Base-by-base conservation (phyloP, 2,113 vertebrate genomes). In the Cromileptes altivelis region DNA sequence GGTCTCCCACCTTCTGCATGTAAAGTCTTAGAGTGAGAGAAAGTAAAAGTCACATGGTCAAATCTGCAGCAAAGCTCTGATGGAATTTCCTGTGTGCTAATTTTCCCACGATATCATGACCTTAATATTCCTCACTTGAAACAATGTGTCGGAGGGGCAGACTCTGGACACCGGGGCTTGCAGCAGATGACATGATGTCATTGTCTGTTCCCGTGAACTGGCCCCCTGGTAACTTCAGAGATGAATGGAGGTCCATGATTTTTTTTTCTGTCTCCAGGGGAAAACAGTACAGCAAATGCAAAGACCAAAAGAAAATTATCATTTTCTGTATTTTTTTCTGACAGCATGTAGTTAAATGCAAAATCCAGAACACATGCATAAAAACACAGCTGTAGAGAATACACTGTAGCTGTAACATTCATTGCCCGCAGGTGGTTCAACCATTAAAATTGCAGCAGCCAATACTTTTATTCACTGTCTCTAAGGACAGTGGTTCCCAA, bases 51-150 rank as follows among this genome's bases (percentile, higher is more conserved):
- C 71, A 80, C 45, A 40, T 45, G 61, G 70, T 75, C 30, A 42
- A 69, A 84, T 85, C 57, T 75, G 63, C 58, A 55, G 65, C 49
- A 85, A 85, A 75, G 70, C 75, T 56, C 56, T 61, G 42, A 33
- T 89, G 84, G 86, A 91, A 92, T 89, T 88, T 90, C 83, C 85
- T 82, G 56, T 70, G 78, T 33, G 72, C 8, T 55, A 45, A 80
- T 89, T 90, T 90, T 88, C 92, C 82, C 90, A 89, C 67, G 40
- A 65, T 80, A 72, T 78, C 18, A 14, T 79, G 73, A 75, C 83
- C 83, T 82, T 33, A 57, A 50, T 85, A 78, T 65, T 79, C 60
- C 60, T 49, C 13, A 7, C 14, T 63, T 60, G 47, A 75, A 77
- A 70, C 13, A 64, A 61, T 63, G 63, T 45, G n/a, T 25, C 33